A percentile compares a stretch with the other conserved stretches of the same genome.
Conservation (phyloP, 1,140 invertebrate genomes). For the Anastrepha obliqua region DNA sequence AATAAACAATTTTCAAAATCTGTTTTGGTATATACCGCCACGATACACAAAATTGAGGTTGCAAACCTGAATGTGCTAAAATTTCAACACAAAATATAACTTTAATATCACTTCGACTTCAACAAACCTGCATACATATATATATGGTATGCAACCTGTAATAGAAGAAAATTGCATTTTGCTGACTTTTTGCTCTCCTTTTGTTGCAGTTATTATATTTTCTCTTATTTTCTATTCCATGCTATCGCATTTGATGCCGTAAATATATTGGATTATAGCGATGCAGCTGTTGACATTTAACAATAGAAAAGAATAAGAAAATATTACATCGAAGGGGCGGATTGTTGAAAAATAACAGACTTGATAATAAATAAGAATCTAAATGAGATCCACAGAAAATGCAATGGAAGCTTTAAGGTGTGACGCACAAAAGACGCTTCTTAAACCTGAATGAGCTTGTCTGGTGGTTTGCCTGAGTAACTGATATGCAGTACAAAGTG, state of each 20-base stretch:
- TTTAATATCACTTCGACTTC: neutral
- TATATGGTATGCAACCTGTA: too few species aligned
- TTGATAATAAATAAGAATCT: too few species aligned
- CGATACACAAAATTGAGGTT: too few species aligned
- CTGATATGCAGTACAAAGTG: too few species aligned
- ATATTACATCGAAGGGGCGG: neutral
- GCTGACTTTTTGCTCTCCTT: neutral
- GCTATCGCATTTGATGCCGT: conserved; percentile 31
- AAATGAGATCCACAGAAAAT: too few species aligned
- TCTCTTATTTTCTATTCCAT: neutral
- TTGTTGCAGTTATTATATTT: neutral
- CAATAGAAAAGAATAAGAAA: conserved; percentile 7
- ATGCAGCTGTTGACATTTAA: conserved; percentile 43
- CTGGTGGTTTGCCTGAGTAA: too few species aligned
- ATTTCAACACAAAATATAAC: neutral
- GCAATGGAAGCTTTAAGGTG: too few species aligned
- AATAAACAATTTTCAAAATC: too few species aligned
- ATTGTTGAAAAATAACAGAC: neutral
- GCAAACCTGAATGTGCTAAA: neutral
- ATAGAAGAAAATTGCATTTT: neutral
- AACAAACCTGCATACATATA: too few species aligned
- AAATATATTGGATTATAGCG: conserved; percentile 31
- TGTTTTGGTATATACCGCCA: too few species aligned
- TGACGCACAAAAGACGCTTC: too few species aligned
- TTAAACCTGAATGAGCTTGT: too few species aligned